phyloP scores from a whole-genome alignment of 2,113 vertebrate genomes.

The Delphinus delphis region DNA sequence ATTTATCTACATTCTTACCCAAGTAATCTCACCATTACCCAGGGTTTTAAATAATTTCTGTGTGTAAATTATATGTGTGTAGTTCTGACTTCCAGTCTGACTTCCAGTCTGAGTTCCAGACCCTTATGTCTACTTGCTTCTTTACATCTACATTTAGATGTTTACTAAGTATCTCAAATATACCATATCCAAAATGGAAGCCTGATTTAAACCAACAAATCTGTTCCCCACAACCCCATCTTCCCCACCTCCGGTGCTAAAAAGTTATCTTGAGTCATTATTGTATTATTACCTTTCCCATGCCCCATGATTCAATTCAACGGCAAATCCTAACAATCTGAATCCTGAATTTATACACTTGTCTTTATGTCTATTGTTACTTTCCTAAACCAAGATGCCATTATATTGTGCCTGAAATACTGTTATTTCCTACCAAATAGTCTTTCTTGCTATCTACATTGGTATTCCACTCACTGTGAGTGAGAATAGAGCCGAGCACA shows the following conservation, averaged over 20 bases:
- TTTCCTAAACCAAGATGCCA: background rate
- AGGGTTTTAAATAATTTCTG: background rate
- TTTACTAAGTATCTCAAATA: conserved; percentile 1
- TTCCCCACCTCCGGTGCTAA: background rate
- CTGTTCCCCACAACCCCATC: background rate
- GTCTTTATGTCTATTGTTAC: background rate
- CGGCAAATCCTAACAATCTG: background rate
- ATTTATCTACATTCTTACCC: background rate
- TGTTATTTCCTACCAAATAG: background rate
- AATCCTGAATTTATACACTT: background rate
- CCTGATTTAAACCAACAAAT: background rate
- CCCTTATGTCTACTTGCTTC: background rate
- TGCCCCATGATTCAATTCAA: background rate
- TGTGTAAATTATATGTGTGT: background rate
- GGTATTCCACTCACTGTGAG: background rate
- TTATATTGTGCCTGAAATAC: background rate
- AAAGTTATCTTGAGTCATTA: background rate
- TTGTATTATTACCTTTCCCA: background rate
- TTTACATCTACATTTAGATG: background rate
- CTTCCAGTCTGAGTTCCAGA: background rate
- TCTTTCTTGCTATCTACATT: background rate
- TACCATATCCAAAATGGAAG: background rate
- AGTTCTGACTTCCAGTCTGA: background rate
- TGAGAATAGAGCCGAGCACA: background rate
- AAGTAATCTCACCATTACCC: background rate